Percentiles rank a stretch among this genome's conserved stretches.
Conservation (phyloP, 2,888 invertebrate genomes). For the Harpalus rufipes region DNA sequence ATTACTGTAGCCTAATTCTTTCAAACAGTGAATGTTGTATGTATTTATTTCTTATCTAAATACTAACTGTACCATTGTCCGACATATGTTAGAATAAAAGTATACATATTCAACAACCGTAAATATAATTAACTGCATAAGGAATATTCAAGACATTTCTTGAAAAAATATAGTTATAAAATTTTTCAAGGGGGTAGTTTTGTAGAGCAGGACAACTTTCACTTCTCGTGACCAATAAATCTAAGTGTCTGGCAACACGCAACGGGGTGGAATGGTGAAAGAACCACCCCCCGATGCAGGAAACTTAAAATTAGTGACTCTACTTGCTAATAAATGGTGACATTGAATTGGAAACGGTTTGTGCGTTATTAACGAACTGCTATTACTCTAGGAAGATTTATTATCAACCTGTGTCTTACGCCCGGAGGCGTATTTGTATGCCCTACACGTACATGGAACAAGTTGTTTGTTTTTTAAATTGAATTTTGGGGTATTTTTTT, state of each 20-base stretch:
- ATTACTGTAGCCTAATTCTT: not conserved
- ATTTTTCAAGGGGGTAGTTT: conserved; percentile 36
- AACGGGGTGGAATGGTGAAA: not conserved
- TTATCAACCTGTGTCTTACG: conserved; percentile 17
- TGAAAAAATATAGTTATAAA: conserved; percentile 50
- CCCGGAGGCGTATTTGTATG: no score
- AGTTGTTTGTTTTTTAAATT: no score
- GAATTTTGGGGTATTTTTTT: no score
- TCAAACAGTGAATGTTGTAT: not conserved
- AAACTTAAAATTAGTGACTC: conserved; percentile 45
- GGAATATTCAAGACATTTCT: conserved; percentile 20
- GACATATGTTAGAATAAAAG: conserved; percentile 32
- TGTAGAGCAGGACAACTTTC: conserved; percentile 18
- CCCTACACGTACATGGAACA: no score
- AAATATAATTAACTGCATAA: conserved; percentile 17
- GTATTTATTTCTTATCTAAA: not conserved
- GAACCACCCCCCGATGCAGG: conserved; percentile 8
- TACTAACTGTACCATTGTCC: not conserved
- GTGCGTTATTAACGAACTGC: conserved; percentile 53
- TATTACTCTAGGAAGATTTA: conserved; percentile 30
- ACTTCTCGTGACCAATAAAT: conserved; percentile 54
- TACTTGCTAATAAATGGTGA: conserved; percentile 46
- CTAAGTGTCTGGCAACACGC: conserved; percentile 42
- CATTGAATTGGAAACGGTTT: conserved; percentile 54
- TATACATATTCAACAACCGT: conserved; percentile 21